Evolutionary conservation across 2,113 vertebrate species (phyloP).

Genomic region (Sitta europaea): DNA sequence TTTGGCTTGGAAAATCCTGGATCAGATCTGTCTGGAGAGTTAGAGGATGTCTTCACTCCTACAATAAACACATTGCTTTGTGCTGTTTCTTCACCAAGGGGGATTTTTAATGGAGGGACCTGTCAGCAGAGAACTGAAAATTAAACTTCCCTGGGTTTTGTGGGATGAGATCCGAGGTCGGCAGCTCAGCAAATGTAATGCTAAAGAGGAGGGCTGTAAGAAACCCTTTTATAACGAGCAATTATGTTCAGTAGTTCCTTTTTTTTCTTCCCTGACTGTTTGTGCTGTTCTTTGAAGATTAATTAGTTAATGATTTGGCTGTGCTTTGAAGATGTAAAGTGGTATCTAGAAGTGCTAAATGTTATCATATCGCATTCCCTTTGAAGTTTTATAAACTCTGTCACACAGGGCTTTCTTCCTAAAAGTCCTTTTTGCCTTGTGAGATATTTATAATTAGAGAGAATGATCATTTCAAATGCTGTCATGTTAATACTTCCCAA

Average conservation of each 20-base stretch:
- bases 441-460: conserved; percentile 52
- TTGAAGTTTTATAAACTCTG: conserved; percentile 64
- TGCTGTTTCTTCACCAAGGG: not conserved
- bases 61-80: not conserved
- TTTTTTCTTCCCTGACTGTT: not conserved
- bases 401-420: conserved; percentile 33
- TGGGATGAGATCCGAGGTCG: not conserved
- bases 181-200: not conserved
- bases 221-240: conserved; percentile 29
- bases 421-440: conserved; percentile 58
- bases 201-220: not conserved
- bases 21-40: not conserved
- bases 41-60: not conserved
- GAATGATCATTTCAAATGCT: not conserved
- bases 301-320: conserved; percentile 66
- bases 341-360: conserved; percentile 57
- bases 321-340: conserved; percentile 58
- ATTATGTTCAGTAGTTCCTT: conserved; percentile 32
- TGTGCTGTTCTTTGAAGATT: conserved; percentile 59
- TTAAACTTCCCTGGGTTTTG: not conserved
- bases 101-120: not conserved
- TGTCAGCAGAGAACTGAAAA: not conserved
- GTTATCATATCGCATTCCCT: conserved; percentile 54
- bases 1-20: not conserved
- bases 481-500: not conserved